Base-by-base conservation (phyloP, 2,797 vertebrate genomes). In the Diplodus sargus region DNA sequence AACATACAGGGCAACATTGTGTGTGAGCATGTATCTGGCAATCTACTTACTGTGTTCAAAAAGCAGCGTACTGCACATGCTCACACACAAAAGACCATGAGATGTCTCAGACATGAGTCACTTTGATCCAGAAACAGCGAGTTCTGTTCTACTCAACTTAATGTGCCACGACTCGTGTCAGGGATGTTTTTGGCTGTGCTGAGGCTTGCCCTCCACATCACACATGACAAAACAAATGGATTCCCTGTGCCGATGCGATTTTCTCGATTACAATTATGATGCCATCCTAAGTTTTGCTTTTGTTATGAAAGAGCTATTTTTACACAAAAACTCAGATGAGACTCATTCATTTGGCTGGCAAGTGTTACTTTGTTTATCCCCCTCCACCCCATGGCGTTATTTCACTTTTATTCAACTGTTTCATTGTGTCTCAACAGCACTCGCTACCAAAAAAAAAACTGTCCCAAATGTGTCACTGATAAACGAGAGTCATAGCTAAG, bases 41-140 rank as follows among this genome's bases (percentile, higher is more conserved):
- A 39, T 60, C 48, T 8, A 20, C 22, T 39, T 14, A 16, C 14
- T 25, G 54, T 20, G 56, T 28, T 34, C 17, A 63, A 66, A 58
- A 10, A 28, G 6, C 28, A 28, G 28, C 7, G 17, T 49, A n/a
- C 22, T 56, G 59, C 30, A 64, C 15, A 60, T 45, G 30, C 62
- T 25, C 48, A 49, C 30, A 57, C 16, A 28, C 28, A 84, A 68
- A 34, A 78, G 14, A 23, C 72, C 58, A 49, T 2, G 18, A 85
- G 63, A 90, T 90, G 71, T 84, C 79, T 91, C 17, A 47, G 25
- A 70, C 73, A 67, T 86, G 90, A 93, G 85, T 94, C 92, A 94
- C 85, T 83, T 86, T 75, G 54, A 89, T 89, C 68, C 74, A 87
- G 69, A 84, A 83, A 82, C 77, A 8, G 18, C 11, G 48, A 76